Conservation (phyloP, 2,888 invertebrate genomes). For the Pristionchus maxplancki region DNA sequence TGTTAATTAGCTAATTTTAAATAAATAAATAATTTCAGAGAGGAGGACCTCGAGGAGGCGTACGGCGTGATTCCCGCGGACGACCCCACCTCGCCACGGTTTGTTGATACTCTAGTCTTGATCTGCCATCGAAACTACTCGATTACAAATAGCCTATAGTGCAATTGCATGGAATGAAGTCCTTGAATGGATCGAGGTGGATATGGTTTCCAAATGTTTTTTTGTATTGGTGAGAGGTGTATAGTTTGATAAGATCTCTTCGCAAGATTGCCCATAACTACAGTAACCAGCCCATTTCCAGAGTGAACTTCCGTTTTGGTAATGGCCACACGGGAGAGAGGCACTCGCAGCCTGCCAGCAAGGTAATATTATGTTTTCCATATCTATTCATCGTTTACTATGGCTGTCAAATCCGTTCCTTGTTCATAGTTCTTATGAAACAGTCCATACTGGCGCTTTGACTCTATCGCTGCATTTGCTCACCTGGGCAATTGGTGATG, state of each 20-base stretch:
- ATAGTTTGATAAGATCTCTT: too few relatives aligned
- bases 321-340: not conserved
- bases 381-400: too few relatives aligned
- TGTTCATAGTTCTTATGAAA: not conserved
- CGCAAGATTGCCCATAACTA: too few relatives aligned
- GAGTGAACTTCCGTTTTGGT: slow-evolving; percentile 47
- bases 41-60: slow-evolving; percentile 43
- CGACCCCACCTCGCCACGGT: slow-evolving; percentile 31
- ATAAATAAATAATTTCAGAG: not conserved
- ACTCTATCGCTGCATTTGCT: not conserved
- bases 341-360: slow-evolving; percentile 47
- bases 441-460: not conserved
- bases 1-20: not conserved
- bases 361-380: not conserved
- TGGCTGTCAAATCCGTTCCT: not conserved
- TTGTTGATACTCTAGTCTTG: not conserved
- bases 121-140: too few relatives aligned
- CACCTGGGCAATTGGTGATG: not conserved
- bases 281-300: not conserved
- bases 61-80: slow-evolving; percentile 50
- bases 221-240: too few relatives aligned
- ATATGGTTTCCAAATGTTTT: too few relatives aligned
- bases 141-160: too few relatives aligned
- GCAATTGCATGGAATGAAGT: too few relatives aligned
- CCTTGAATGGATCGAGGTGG: too few relatives aligned